Conservation (phyloP, 2,113 vertebrate genomes). For the Hydrochoerus hydrochaeris region DNA sequence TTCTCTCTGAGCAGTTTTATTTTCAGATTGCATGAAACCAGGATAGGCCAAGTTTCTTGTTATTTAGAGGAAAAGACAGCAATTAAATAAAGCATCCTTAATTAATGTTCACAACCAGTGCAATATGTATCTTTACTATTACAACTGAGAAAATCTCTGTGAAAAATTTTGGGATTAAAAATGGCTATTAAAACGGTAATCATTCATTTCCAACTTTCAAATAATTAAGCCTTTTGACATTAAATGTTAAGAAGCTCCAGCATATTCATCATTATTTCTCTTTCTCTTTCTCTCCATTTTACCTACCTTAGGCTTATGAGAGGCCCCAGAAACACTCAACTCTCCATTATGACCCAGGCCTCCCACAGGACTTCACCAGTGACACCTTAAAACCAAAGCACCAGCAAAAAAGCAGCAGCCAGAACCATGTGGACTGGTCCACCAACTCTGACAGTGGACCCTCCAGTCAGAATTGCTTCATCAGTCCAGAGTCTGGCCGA, state of each 20-base stretch:
- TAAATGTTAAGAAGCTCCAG: not conserved
- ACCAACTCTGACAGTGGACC: conserved; percentile 87
- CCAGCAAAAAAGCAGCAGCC: conserved; percentile 93
- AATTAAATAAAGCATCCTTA: conserved; percentile 33
- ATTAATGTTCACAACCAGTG: conserved; percentile 9
- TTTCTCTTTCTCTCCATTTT: conserved; percentile 64
- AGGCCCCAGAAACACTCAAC: conserved; percentile 91
- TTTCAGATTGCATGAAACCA: not conserved
- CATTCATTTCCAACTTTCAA: conserved; percentile 28
- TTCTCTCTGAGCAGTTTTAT: not conserved
- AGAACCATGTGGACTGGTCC: conserved; percentile 94
- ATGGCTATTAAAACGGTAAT: not conserved
- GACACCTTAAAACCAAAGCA: conserved; percentile 97
- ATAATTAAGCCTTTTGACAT: conserved; percentile 45
- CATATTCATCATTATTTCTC: conserved; percentile 43
- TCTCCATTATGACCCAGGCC: conserved; percentile 91
- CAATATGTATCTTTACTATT: conserved; percentile 49
- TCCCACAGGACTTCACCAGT: conserved; percentile 93
- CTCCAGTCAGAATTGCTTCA: conserved; percentile 88
- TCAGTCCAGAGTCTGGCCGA: conserved; percentile 89
- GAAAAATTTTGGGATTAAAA: conserved; percentile 34
- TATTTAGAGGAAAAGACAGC: not conserved
- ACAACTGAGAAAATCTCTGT: conserved; percentile 26
- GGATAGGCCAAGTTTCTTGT: not conserved
- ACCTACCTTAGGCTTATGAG: conserved; percentile 91